Conservation (phyloP, 2,113 vertebrate genomes). For the Pangasianodon hypophthalmus region DNA sequence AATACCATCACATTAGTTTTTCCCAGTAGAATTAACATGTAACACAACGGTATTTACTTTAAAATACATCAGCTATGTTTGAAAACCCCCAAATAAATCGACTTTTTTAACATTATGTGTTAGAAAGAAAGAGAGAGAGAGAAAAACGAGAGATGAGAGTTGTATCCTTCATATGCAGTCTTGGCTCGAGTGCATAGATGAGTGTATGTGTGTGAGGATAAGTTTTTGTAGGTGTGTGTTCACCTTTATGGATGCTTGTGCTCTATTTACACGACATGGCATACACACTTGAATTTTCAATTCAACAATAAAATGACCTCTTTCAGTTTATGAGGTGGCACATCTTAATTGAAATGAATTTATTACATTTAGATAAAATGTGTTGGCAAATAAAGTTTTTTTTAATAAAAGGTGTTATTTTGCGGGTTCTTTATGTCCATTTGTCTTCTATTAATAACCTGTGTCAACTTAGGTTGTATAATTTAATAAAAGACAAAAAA, state of each 20-base stretch:
- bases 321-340: background rate
- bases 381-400: background rate
- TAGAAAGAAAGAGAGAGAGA: background rate
- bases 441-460: too few relatives aligned
- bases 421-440: too few relatives aligned
- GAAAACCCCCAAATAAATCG: background rate
- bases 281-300: background rate
- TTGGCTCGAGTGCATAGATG: background rate
- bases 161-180: background rate
- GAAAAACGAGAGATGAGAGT: background rate
- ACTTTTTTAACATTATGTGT: background rate
- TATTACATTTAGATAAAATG: background rate
- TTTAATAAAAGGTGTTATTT: too few relatives aligned
- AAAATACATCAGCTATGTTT: background rate
- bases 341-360: background rate
- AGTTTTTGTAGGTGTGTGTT: background rate
- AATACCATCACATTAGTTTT: background rate
- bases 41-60: background rate
- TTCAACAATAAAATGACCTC: background rate
- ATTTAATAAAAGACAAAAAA: background rate
- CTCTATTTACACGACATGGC: background rate
- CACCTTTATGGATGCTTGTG: background rate
- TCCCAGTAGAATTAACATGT: background rate
- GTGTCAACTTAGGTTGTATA: too few relatives aligned
- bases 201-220: background rate